Conservation (phyloP, 2,113 vertebrate genomes). For the Sphaerodactylus townsendi region DNA sequence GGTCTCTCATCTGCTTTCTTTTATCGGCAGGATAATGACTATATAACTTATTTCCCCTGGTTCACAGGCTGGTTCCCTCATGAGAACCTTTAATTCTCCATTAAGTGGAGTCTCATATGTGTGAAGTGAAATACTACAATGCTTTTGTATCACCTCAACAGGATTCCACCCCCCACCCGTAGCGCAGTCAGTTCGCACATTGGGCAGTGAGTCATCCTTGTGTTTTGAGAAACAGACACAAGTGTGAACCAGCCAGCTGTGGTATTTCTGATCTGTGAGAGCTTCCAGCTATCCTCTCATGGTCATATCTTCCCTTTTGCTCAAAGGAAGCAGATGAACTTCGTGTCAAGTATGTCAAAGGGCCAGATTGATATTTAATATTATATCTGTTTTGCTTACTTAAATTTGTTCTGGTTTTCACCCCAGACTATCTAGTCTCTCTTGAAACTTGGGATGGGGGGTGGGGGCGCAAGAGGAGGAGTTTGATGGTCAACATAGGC, state of each 20-base stretch:
- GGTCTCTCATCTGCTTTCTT: too few relatives aligned
- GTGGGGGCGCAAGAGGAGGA: too few relatives aligned
- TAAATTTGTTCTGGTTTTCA: constrained; percentile 32
- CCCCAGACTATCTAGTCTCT: constrained; percentile 15
- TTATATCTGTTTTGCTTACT: constrained; percentile 43
- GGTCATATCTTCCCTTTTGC: constrained; percentile 4
- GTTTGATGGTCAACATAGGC: neutral
- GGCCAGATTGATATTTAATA: constrained; percentile 51
- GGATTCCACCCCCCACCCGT: too few relatives aligned
- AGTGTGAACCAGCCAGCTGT: neutral
- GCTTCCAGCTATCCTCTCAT: neutral
- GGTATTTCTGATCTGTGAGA: neutral
- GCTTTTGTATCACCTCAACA: neutral
- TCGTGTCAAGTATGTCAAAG: neutral
- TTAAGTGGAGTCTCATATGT: neutral
- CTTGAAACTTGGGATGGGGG: neutral
- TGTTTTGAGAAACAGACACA: neutral
- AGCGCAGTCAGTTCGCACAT: neutral
- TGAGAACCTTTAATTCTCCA: neutral
- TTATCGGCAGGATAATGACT: neutral
- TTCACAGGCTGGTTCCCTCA: neutral
- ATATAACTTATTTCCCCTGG: neutral
- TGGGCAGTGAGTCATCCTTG: neutral
- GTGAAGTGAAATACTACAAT: neutral
- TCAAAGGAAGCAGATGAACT: constrained; percentile 15